Base-by-base conservation (phyloP, 2,797 vertebrate species). In the Clarias laeviceps region DNA sequence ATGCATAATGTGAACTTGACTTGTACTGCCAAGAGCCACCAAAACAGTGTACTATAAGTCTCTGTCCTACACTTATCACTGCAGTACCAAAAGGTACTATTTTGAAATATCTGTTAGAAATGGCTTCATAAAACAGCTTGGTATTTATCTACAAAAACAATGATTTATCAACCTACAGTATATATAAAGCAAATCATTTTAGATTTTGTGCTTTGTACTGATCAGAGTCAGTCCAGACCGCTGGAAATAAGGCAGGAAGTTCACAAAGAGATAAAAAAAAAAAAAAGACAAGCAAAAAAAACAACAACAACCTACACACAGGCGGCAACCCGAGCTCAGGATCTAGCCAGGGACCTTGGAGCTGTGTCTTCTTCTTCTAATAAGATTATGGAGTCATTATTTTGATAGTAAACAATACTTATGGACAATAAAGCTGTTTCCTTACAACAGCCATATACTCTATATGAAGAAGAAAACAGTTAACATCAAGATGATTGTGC, bases 401-500 rank as follows among this genome's bases (percentile, higher is more conserved):
- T 76, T 76, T 4, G 11, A 32, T 22, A 77, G 54, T 5, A 29
- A 57, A 56, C 29, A 37, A 61, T 24, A 59, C 29, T 8, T 17
- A 8, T 62, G 32, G 32, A 17, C 5, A 37, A 24, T 24, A 78
- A 62, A 64, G 34, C 59, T 80, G 34, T 64, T 65, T 80, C 22
- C 32, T 17, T 17, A 62, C 45, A 27, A 50, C 40, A 3, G 22
- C 45, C 45, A 50, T 50, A 22, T n/a, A n/a, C n/a, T n/a, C n/a
- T n/a, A 62, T 59, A 64, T 62, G 11, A 61, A 61, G 32, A 34
- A 37, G 20, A 61, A 79, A 79, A 62, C 57, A n/a, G 5, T 79
- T 79, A 40, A 65, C 78, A 65, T 80, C 11, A 29, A 50, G 65
- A 65, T 29, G 5, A 80, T 8, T 79, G 32, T 73, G 54, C 20